Percentiles rank a stretch among this genome's conserved stretches.
Evolutionary conservation across 2,797 vertebrate species (phyloP).

Genomic region (Phoxinus dragarum): DNA sequence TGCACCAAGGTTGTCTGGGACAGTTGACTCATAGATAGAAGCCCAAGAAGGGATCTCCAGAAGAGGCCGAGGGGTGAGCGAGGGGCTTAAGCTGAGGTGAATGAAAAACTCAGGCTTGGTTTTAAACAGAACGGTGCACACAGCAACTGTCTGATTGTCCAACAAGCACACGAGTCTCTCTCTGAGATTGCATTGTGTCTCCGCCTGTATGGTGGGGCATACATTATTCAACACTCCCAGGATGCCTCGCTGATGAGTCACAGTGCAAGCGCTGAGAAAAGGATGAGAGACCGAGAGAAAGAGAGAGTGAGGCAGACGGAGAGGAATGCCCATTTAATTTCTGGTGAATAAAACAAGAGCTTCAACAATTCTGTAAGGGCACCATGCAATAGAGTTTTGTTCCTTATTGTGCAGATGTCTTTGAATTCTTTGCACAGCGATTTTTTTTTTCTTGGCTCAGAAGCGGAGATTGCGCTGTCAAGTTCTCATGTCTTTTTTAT

Average conservation of each 20-base stretch:
- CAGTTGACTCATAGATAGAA: not conserved
- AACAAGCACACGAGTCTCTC: slow-evolving; percentile 43
- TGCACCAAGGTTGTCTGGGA: no score
- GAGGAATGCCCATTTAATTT: slow-evolving; percentile 52
- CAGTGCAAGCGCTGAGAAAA: slow-evolving; percentile 25
- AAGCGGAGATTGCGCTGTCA: slow-evolving; percentile 41
- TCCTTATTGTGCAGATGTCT: slow-evolving; percentile 50
- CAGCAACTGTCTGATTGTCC: slow-evolving; percentile 47
- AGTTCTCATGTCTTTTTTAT: slow-evolving; percentile 45
- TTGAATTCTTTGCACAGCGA: slow-evolving; percentile 27
- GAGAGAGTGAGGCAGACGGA: slow-evolving; percentile 30
- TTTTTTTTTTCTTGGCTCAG: slow-evolving; percentile 23
- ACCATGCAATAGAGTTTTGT: slow-evolving; percentile 39
- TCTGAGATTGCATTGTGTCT: slow-evolving; percentile 57
- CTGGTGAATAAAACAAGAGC: slow-evolving; percentile 55
- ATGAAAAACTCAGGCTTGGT: slow-evolving; percentile 34
- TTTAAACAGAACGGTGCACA: slow-evolving; percentile 50
- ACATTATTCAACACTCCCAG: slow-evolving; percentile 62
- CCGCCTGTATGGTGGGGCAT: slow-evolving; percentile 46
- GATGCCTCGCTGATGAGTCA: slow-evolving; percentile 57
- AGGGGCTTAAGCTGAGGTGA: slow-evolving; percentile 26
- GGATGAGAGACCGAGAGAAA: slow-evolving; percentile 17
- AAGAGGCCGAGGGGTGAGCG: not conserved
- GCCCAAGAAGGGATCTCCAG: not conserved
- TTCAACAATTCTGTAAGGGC: slow-evolving; percentile 44